Conservation (phyloP, 2,113 vertebrate species). For the Rhizomys pruinosus region DNA sequence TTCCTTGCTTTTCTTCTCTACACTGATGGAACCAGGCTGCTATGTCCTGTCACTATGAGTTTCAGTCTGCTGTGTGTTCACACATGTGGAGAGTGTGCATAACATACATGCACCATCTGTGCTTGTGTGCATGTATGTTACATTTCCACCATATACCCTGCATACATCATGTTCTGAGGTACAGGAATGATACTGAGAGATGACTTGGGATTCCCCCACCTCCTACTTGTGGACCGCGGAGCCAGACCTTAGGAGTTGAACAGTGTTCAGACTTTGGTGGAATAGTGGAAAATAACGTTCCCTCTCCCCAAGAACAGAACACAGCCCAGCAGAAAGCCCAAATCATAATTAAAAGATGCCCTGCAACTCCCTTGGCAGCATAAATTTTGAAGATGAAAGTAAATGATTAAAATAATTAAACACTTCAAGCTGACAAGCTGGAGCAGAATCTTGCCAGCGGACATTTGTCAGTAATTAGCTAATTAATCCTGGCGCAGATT, state of each 20-base stretch:
- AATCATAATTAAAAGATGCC: slow-evolving; percentile 99
- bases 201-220: background rate
- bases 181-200: background rate
- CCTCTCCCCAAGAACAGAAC: slow-evolving; percentile 76
- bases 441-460: slow-evolving; percentile 98
- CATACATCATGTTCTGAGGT: background rate
- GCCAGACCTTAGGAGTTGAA: background rate
- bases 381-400: slow-evolving; percentile 99
- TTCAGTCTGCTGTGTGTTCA: background rate
- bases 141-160: background rate
- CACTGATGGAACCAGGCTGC: background rate
- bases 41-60: background rate
- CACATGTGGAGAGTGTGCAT: background rate
- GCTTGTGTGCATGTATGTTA: too few relatives aligned
- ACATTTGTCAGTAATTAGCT: slow-evolving; percentile 99
- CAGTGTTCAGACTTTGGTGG: slow-evolving; percentile 32
- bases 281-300: slow-evolving; percentile 80
- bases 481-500: slow-evolving; percentile 99
- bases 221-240: background rate
- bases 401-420: slow-evolving; percentile 99
- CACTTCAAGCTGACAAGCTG: slow-evolving; percentile 99
- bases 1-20: slow-evolving; percentile 5
- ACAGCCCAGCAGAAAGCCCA: slow-evolving; percentile 77
- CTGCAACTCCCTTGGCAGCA: slow-evolving; percentile 97
- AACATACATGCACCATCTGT: background rate